A percentile compares a stretch with the other conserved stretches of the same genome.
phyloP scores from a whole-genome alignment of 2,113 vertebrate genomes.

The Mustela lutreola region DNA sequence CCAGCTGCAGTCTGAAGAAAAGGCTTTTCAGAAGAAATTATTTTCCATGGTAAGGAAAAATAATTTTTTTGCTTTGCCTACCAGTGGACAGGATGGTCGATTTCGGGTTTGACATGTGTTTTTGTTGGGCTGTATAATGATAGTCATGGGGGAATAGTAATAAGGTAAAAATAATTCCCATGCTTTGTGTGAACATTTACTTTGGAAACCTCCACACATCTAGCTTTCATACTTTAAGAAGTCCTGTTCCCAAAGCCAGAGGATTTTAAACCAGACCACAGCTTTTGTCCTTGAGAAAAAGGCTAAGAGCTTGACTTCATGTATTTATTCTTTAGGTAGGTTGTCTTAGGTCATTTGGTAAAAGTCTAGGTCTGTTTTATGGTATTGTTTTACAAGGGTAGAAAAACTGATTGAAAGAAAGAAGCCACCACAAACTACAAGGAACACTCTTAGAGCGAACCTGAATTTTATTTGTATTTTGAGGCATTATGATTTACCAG shows the following conservation, averaged over 20 bases:
- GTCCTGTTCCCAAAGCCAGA: not conserved
- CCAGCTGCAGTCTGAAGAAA: not conserved
- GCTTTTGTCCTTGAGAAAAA: slow-evolving; percentile 31
- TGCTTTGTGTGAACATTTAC: not conserved
- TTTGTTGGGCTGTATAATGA: not conserved
- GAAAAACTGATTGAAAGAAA: slow-evolving; percentile 33
- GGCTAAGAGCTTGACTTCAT: not conserved
- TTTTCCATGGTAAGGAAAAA: not conserved
- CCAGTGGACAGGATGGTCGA: not conserved
- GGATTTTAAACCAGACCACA: slow-evolving; percentile 29
- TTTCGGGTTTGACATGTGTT: not conserved
- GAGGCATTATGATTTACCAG: not conserved
- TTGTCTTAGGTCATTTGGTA: not conserved
- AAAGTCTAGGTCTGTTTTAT: slow-evolving; percentile 12
- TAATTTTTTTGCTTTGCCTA: not conserved
- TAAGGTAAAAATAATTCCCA: slow-evolving; percentile 27
- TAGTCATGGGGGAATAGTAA: not conserved
- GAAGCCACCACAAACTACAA: not conserved
- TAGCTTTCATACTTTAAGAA: slow-evolving; percentile 52
- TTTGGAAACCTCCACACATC: slow-evolving; percentile 6
- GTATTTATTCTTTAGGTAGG: not conserved
- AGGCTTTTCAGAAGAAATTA: not conserved
- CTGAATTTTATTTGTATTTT: not conserved
- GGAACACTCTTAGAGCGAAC: not conserved
- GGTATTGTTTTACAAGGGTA: not conserved